Base-by-base conservation (phyloP, 2,113 vertebrate species). In the Holacanthus passer region DNA sequence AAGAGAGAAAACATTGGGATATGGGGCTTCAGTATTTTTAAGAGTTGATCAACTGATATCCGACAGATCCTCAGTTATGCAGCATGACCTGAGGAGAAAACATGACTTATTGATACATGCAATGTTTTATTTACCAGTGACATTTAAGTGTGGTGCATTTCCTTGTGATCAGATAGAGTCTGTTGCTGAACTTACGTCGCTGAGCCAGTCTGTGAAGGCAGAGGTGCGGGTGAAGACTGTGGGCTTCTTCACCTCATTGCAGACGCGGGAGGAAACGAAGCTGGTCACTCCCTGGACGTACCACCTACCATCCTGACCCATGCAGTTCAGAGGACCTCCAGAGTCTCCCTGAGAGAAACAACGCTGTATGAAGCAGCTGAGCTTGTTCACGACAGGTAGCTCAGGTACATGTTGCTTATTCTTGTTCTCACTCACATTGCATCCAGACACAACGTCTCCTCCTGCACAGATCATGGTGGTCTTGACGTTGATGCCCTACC, bases 201-300 rank as follows among this genome's bases (percentile, higher is more conserved):
- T 89, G 83, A 94, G 78, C 93, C 93, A 93, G 5, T 90, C 77
- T 0, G 62, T 91, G 84, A 94, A 93, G 76, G 92, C 88, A 1
- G 94, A 93, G 37, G 35, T 88, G 39, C 91, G 87, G 6, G 93
- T 94, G 87, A 94, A 94, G 67, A 94, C 92, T 0, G 92, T 94
- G 35, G 92, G 92, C 52, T 95, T 94, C 82, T 92, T 93, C 55
- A 55, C 86, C 22, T 95, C 90, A 2, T 94, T 95, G 83, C 94
- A 93, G 70, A n/a, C 31, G 0, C 20, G 31, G 0, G 87, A 85
- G 1, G 92, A 94, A 31, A 95, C 93, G 14, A 94, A 95, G 73
- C 92, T 94, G 84, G 93, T 94, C 1, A 94, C 91, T 0, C 94
- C 93, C 56, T 94, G 91, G 5, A 94, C 48, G 19, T 89, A 90